A percentile compares a stretch with the other conserved stretches of the same genome.
Conservation (phyloP, 2,888 invertebrate genomes). For the Pachliopta kotzebuea region DNA sequence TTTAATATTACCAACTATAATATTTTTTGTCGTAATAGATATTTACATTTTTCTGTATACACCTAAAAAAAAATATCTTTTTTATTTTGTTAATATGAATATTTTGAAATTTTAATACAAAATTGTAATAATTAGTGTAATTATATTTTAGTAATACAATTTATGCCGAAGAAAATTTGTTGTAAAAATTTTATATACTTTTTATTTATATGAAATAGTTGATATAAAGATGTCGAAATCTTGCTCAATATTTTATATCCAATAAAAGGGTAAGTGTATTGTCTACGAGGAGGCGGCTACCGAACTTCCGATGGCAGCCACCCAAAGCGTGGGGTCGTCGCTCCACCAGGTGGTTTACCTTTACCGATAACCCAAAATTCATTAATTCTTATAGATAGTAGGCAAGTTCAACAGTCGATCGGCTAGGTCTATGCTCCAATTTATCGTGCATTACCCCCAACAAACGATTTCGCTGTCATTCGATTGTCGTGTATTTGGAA, state of each 20-base stretch:
- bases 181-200: too few species aligned
- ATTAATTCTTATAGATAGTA: conserved; percentile 36
- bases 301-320: conserved; percentile 15
- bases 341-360: conserved; percentile 37
- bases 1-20: too few species aligned
- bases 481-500: conserved; percentile 26
- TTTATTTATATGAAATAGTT: too few species aligned
- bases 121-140: too few species aligned
- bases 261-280: conserved; percentile 4
- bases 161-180: too few species aligned
- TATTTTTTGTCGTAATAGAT: too few species aligned
- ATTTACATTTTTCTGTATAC: too few species aligned
- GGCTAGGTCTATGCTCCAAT: conserved; percentile 47
- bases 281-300: conserved; percentile 2
- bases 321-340: conserved; percentile 23
- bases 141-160: too few species aligned
- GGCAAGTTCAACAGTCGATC: conserved; percentile 39
- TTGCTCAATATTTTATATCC: conserved; percentile 1
- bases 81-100: too few species aligned
- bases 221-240: neutral
- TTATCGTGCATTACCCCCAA: conserved; percentile 52
- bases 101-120: too few species aligned
- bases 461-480: conserved; percentile 45
- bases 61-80: too few species aligned
- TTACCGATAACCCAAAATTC: conserved; percentile 40